Evolutionary conservation across 1,140 invertebrate genomes (phyloP).

Genomic region (Colletes gigas): DNA sequence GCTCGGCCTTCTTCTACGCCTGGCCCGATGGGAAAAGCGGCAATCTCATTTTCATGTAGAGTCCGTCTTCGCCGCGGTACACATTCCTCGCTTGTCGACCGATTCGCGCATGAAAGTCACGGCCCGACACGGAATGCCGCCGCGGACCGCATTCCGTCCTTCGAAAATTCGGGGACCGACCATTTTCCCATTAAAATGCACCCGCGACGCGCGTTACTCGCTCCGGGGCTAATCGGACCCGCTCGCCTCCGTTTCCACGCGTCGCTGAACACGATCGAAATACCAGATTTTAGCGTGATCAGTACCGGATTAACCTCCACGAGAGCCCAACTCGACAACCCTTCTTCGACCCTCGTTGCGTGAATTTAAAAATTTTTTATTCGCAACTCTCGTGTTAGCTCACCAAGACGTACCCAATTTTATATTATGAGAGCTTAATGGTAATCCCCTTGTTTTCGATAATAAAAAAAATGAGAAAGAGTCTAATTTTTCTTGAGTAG

Average conservation of each 20-base stretch:
- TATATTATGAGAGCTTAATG: too few relatives aligned
- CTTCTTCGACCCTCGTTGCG: too few relatives aligned
- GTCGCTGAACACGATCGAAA: slow-evolving; percentile 24
- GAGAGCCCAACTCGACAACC: too few relatives aligned
- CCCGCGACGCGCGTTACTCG: not conserved
- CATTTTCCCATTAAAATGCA: slow-evolving; percentile 15
- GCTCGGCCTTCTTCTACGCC: slow-evolving; percentile 61
- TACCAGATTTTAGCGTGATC: slow-evolving; percentile 4
- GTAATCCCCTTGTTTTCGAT: too few relatives aligned
- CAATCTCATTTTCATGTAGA: slow-evolving; percentile 66
- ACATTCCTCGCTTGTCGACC: slow-evolving; percentile 52
- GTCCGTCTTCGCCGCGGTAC: slow-evolving; percentile 50
- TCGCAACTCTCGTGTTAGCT: too few relatives aligned
- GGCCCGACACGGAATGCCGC: slow-evolving; percentile 39
- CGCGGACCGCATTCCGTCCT: slow-evolving; percentile 11
- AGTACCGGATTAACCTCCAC: too few relatives aligned
- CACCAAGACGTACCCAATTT: too few relatives aligned
- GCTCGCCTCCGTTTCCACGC: not conserved
- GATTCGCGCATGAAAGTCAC: slow-evolving; percentile 54
- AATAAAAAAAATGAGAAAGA: too few relatives aligned
- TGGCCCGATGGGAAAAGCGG: slow-evolving; percentile 60
- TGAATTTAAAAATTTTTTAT: too few relatives aligned
- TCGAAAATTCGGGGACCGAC: slow-evolving; percentile 45
- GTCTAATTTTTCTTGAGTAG: too few relatives aligned
- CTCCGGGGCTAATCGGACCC: not conserved